Evolutionary conservation across 1,140 invertebrate genomes (phyloP), one percentile per base, ranked within the genome.

Genomic region (Aphis gossypii): DNA sequence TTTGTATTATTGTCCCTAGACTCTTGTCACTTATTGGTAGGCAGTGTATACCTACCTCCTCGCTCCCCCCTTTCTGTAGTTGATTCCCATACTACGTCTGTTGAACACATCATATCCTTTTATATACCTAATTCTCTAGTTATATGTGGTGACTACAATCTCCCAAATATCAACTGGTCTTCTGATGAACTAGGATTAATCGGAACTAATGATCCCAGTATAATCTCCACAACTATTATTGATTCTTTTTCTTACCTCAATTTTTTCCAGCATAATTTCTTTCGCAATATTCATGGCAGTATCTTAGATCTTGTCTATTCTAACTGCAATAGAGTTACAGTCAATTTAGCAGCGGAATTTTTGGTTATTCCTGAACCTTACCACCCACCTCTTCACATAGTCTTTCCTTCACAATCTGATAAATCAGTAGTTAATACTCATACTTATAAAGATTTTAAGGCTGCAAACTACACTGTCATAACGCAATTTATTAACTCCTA

Each of bases 281-380:
- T 7, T 14, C 6, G 1, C 1, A 89, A 89, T 21, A n/a, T 48
- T 54, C 11, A 44, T 21, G 48, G 87, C 8, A 89, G 44, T 25
- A 35, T 89, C 48, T 41, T 89, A 8, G 87, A 89, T 89, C 44
- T 51, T 48, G 48, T 51, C 7, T 35, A 56, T 14, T 89, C 87
- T 9, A 89, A 6, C 20, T 89, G 48, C 35, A 89, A 89, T 20
- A 54, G n/a, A 11, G 30, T 54, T 7, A 54, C 87, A 46, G 44
- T 20, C n/a, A 5, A 1, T 18, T 54, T 35, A 9, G 48, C 20
- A 46, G 5, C 44, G 0, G 44, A 46, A 46, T 35, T 48, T 35
- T 38, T 89, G 2, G n/a, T 35, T 38, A 89, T 54, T n/a, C 87
- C 87, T 35, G 87, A 89, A 21, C 48, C n/a, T 54, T 89, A 89